A percentile compares a stretch with the other conserved stretches of the same genome.
phyloP scores from a whole-genome alignment of 2,797 vertebrate genomes.

The Sebastes taczanowskii region DNA sequence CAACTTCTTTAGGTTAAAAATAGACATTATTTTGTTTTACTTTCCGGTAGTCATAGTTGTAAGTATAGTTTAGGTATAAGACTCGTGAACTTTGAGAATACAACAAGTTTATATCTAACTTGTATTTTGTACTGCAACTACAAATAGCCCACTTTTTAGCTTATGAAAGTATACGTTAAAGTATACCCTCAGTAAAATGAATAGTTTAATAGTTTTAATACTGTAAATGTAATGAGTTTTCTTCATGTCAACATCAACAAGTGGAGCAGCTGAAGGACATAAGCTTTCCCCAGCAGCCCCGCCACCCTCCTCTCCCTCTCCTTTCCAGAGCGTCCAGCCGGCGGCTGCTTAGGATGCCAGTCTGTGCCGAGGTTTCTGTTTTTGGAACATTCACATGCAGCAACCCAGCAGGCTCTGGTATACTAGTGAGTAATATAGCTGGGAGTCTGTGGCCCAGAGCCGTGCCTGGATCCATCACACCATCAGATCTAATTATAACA shows the following conservation, averaged over 20 bases:
- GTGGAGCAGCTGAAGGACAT: neutral
- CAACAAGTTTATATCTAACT: too few relatives aligned
- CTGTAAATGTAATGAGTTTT: neutral
- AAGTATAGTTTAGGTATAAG: too few relatives aligned
- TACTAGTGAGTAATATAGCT: neutral
- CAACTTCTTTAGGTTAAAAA: too few relatives aligned
- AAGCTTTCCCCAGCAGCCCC: neutral
- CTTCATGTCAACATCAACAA: neutral
- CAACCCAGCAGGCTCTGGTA: too few relatives aligned
- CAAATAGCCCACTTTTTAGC: too few relatives aligned
- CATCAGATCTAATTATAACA: slow-evolving; percentile 59
- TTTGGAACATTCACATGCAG: slow-evolving; percentile 32
- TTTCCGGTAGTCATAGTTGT: too few relatives aligned
- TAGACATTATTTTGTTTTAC: too few relatives aligned
- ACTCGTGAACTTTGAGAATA: too few relatives aligned
- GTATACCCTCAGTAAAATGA: too few relatives aligned
- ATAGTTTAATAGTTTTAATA: too few relatives aligned
- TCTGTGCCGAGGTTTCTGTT: slow-evolving; percentile 24
- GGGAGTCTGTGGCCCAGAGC: neutral
- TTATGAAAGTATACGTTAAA: too few relatives aligned
- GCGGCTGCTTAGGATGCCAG: slow-evolving; percentile 20
- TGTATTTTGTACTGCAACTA: too few relatives aligned
- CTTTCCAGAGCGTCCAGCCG: neutral
- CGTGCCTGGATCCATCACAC: slow-evolving; percentile 17
- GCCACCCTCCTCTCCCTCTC: neutral